Evolutionary conservation across 2,797 vertebrate species (phyloP).

Genomic region (Myiothlypis coronata): DNA sequence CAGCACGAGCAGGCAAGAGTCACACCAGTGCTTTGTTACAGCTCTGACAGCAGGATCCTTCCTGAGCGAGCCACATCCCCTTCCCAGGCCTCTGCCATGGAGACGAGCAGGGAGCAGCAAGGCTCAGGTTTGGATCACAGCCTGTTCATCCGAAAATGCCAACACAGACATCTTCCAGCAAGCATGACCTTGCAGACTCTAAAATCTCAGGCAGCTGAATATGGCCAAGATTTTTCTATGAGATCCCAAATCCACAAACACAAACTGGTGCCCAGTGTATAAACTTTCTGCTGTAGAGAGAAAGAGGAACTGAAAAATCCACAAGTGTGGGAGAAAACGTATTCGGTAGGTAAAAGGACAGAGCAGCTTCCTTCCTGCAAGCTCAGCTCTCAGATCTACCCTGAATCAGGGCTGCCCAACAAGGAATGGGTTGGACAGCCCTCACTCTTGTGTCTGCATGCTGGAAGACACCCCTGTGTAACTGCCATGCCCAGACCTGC

Average conservation of each 20-base stretch:
- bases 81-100: not conserved
- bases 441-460: fast-evolving
- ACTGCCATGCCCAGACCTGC: not conserved
- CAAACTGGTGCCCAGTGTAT: not conserved
- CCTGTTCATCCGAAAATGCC: not conserved
- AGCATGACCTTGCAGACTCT: not conserved
- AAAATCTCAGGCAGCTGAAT: not conserved
- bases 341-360: not conserved
- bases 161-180: not conserved
- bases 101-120: not conserved
- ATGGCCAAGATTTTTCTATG: not conserved
- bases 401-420: not conserved
- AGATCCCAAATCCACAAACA: not conserved
- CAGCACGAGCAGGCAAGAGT: not conserved
- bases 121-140: not conserved
- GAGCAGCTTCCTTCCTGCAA: not conserved
- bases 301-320: not conserved
- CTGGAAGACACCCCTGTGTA: not conserved
- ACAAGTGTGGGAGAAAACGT: not conserved
- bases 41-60: not conserved
- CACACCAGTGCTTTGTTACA: fast-evolving
- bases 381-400: not conserved
- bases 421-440: not conserved
- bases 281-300: not conserved
- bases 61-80: fast-evolving